Percentiles rank a stretch among this genome's conserved stretches.
Conservation (phyloP, 2,888 invertebrate genomes). For the Clanis bilineata region DNA sequence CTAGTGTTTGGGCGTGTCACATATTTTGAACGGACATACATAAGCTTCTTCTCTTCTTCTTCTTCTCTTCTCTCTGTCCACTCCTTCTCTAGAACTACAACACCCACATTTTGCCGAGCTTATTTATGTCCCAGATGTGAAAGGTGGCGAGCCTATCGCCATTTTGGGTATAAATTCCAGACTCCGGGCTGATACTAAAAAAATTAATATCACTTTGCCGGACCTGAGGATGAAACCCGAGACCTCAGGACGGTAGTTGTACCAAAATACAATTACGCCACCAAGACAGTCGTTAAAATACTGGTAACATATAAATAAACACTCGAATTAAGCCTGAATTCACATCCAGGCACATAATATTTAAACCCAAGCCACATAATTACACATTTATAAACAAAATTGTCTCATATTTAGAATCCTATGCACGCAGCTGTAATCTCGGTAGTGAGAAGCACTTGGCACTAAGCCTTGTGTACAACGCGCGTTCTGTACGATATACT, state of each 20-base stretch:
- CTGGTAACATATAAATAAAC: neutral
- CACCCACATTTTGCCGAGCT: too few relatives aligned
- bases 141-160: too few relatives aligned
- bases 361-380: neutral
- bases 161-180: too few relatives aligned
- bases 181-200: too few relatives aligned
- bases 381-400: constrained; percentile 13
- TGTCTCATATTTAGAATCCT: constrained; percentile 7
- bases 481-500: neutral
- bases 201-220: neutral
- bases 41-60: too few relatives aligned
- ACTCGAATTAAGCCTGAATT: neutral
- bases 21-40: too few relatives aligned
- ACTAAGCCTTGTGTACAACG: constrained; percentile 3
- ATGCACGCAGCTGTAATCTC: constrained; percentile 10
- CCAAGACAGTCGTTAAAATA: too few relatives aligned
- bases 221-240: neutral
- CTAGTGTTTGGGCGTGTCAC: too few relatives aligned
- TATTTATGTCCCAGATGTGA: too few relatives aligned
- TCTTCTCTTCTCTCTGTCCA: too few relatives aligned
- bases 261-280: neutral
- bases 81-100: too few relatives aligned
- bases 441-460: neutral
- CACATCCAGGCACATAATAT: neutral
- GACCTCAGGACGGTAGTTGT: neutral